Evolutionary conservation across 2,113 vertebrate genomes (phyloP), one percentile per base, ranked within the genome.

Genomic region (Callorhinus ursinus): DNA sequence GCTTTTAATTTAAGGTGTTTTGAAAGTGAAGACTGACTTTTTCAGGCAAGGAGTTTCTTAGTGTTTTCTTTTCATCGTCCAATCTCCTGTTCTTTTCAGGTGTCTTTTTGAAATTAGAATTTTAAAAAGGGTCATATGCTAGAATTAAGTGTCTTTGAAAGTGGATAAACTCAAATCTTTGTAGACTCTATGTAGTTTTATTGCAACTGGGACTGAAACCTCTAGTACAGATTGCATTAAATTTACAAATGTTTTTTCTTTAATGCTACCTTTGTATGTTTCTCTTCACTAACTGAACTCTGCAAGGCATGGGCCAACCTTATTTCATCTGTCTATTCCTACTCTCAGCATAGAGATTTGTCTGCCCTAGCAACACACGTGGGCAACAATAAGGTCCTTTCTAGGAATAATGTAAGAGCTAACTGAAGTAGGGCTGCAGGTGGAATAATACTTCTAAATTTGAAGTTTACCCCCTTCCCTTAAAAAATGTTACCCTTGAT

Each of bases 21-120:
- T 83, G 33, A 65, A 96, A 83, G 36, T 92, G 80, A 74, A 71
- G 26, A 49, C 36, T 85, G 81, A 22, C 15, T 2, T 59, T 80
- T 72, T 61, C 7, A 57, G 33, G 14, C 63, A 74, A n/a, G 63
- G 21, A 72, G 21, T 5, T 7, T 42, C 57, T 63, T 55, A 77
- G n/a, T 28, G 10, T 67, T 51, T 36, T 90, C 24, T 79, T 63
- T 74, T 24, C 28, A 24, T 74, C 36, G 36, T 72, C 13, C 67
- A 19, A 14, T 63, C 14, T 26, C 26, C 69, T 39, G 24, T 72
- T 95, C 16, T 95, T 90, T 95, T 83, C 7, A 42, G 42, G 4
- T 82, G 21, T 83, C 36, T 39, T 95, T 74, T 90, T 83, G 79
- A 76, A 83, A 15, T 83, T 95, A 63, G 15, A n/a, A 55, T 95